Evolutionary conservation across 2,797 vertebrate genomes (phyloP).

Genomic region (Sebastes aleutianus): DNA sequence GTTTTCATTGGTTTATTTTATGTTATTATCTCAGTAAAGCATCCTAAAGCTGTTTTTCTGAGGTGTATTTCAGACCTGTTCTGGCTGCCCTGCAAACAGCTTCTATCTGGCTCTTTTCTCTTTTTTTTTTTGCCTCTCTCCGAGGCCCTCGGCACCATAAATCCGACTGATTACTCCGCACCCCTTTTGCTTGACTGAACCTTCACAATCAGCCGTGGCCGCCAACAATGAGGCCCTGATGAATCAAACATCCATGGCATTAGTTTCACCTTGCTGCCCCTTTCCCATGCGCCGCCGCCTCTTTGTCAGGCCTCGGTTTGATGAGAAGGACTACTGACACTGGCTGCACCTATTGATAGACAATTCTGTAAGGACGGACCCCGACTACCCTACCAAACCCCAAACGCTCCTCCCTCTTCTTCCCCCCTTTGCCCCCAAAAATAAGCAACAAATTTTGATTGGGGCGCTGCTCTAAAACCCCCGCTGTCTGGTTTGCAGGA

Average conservation of each 20-base stretch:
- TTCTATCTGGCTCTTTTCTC: slow-evolving; percentile 38
- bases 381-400: slow-evolving; percentile 52
- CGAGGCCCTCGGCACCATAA: slow-evolving; percentile 86
- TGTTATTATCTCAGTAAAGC: too few species aligned
- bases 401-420: slow-evolving; percentile 45
- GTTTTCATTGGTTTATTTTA: background rate
- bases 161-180: slow-evolving; percentile 98
- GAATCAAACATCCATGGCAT: slow-evolving; percentile 99
- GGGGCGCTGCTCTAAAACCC: slow-evolving; percentile 31
- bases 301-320: slow-evolving; percentile 93
- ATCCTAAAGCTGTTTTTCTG: background rate
- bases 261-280: slow-evolving; percentile 99
- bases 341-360: slow-evolving; percentile 99
- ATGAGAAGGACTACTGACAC: slow-evolving; percentile 98
- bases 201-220: slow-evolving; percentile 97
- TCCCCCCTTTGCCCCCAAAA: slow-evolving; percentile 50
- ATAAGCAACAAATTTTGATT: slow-evolving; percentile 57
- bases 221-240: slow-evolving; percentile 99
- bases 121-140: slow-evolving; percentile 48
- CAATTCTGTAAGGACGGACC: slow-evolving; percentile 93
- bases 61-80: slow-evolving; percentile 80
- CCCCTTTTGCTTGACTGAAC: slow-evolving; percentile 97
- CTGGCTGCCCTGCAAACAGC: slow-evolving; percentile 81
- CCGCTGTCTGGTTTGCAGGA: slow-evolving; percentile 44
- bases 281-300: slow-evolving; percentile 89